Evolutionary conservation across 1,140 invertebrate species (phyloP).

Genomic region (Bombus difficillimus): DNA sequence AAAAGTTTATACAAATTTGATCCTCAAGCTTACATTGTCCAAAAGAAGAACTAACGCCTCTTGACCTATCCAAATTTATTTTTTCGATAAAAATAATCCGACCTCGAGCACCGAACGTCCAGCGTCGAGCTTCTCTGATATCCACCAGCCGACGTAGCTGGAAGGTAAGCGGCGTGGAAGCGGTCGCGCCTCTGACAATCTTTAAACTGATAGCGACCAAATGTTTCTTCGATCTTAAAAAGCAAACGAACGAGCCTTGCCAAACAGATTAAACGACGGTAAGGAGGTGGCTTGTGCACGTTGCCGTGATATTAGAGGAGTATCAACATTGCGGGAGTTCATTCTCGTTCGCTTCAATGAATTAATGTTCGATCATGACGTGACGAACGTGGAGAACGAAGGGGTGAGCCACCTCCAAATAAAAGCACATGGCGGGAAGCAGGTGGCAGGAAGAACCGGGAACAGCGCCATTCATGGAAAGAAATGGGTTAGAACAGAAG

Average conservation of each 20-base stretch:
- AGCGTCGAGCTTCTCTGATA: background rate
- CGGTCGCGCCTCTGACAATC: background rate
- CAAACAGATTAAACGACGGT: slow-evolving; percentile 71
- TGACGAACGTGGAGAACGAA: background rate
- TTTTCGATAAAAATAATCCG: background rate
- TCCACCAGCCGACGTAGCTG: background rate
- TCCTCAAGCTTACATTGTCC: background rate
- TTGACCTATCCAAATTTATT: background rate
- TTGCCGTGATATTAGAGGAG: slow-evolving; percentile 79
- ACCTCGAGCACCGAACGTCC: background rate
- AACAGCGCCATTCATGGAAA: slow-evolving; percentile 58
- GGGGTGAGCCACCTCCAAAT: slow-evolving; percentile 1
- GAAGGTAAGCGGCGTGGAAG: background rate
- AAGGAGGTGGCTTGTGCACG: slow-evolving; percentile 76
- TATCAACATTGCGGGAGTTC: slow-evolving; percentile 77
- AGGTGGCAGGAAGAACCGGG: background rate
- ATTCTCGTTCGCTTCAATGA: slow-evolving; percentile 56
- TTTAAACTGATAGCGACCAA: background rate
- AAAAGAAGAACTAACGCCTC: background rate
- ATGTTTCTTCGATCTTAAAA: slow-evolving; percentile 24
- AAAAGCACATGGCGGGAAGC: background rate
- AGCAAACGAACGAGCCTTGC: slow-evolving; percentile 12
- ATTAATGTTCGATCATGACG: slow-evolving; percentile 36
- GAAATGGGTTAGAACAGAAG: slow-evolving; percentile 78
- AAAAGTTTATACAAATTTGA: background rate